Base-by-base conservation (phyloP, 2,113 vertebrate genomes). In the Chlamydotis undulata region DNA sequence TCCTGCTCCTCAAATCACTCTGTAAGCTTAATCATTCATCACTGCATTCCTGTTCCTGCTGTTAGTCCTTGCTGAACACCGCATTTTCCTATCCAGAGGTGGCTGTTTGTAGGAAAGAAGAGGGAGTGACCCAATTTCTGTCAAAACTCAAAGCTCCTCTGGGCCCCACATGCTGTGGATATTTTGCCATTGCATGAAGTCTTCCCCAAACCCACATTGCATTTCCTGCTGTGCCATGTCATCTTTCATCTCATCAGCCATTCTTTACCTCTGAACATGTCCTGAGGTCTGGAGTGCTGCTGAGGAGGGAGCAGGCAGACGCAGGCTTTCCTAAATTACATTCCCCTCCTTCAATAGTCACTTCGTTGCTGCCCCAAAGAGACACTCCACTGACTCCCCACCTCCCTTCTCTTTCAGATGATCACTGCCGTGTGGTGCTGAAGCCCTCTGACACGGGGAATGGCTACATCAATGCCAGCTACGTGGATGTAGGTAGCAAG, bases 391-490 rank as follows among this genome's bases (percentile, higher is more conserved):
- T 1, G 1, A 29, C 7, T 53, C 18, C 50, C 50, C 10, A 35
- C 19, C 16, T 88, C 24, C 24, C 15, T 59, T 90, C 39, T 89
- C 47, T 94, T 94, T 74, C 91, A 97, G 97, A 97, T 0, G 97
- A 97, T 63, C 89, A 92, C 76, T 93, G 89, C 28, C 97, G 96
- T 9, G 96, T 97, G 65, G 89, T 97, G 64, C 83, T 97, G 31
- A 90, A 91, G 21, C 4, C 60, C 15, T 71, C 89, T 65, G 74
- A 65, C 57, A 26, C 1, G 0, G 71, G 71, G 49, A 89, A 78
- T 16, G 73, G 4, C 52, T 97, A 97, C 82, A 97, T 97, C 92
- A 97, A 97, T n/a, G 97, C 97, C 92, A 97, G 97, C 84, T 97
- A 97, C 0, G 77, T 97, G 50, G 89, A 97, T 84, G 97, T 97